These are phyloP conservation scores for Anoplius nigerrimus DNA, from an alignment of 2,888 invertebrate genomes.

Conservation along the genomic window DNA sequence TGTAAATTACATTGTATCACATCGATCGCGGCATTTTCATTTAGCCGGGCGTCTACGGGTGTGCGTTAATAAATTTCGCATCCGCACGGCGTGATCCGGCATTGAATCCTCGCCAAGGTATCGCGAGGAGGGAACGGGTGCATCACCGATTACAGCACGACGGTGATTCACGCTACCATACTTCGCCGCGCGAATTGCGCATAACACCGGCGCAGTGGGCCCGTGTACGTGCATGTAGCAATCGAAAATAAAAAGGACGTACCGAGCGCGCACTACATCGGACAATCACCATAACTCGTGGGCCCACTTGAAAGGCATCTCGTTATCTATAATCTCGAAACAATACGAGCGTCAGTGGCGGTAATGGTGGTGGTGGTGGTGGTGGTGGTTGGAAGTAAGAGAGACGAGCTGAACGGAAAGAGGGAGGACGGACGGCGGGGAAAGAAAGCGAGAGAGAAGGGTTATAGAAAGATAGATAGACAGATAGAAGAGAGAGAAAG, in stretches of 20 bases:
- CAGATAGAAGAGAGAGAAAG: constrained; percentile 23
- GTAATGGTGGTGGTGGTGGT: not conserved
- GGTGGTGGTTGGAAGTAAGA: constrained; percentile 4
- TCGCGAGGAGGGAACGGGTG: constrained; percentile 13
- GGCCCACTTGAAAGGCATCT: constrained; percentile 52
- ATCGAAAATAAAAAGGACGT: constrained; percentile 55
- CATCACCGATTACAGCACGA: constrained; percentile 42
- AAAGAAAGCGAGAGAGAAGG: not conserved
- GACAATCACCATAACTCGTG: constrained; percentile 54
- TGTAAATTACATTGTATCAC: too few species aligned
- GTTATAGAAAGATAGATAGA: constrained; percentile 13
- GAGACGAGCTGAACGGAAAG: not conserved
- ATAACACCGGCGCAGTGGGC: not conserved
- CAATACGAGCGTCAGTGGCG: constrained; percentile 38
- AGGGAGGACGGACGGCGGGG: constrained; percentile 8
- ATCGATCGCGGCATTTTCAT: too few species aligned
- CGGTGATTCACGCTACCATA: constrained; percentile 35
- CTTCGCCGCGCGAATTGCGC: constrained; percentile 11
- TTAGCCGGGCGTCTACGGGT: too few species aligned
- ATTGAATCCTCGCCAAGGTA: not conserved
- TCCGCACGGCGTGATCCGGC: too few species aligned
- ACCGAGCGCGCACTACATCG: constrained; percentile 49
- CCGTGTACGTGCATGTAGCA: constrained; percentile 24
- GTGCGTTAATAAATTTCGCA: too few species aligned
- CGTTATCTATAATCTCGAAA: constrained; percentile 60